These are phyloP conservation scores for Bombus impatiens DNA, from an alignment of 1,140 invertebrate species.

Conservation along the genomic window DNA sequence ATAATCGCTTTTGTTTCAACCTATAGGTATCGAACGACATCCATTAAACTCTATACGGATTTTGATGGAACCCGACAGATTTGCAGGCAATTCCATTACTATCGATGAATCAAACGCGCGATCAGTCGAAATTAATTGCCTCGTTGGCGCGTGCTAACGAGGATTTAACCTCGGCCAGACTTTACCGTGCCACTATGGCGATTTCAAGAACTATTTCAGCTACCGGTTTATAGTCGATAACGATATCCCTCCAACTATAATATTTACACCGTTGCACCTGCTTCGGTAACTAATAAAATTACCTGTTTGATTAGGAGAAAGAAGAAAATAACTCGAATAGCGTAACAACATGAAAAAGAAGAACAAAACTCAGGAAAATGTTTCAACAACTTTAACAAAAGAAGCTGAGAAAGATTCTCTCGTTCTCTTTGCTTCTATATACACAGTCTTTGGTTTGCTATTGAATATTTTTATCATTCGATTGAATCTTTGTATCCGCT, in stretches of 20 bases:
- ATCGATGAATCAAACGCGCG: constrained; percentile 16
- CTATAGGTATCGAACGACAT: neutral
- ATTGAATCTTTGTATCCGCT: no score
- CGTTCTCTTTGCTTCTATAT: no score
- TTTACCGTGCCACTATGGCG: neutral
- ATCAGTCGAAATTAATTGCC: constrained; percentile 37
- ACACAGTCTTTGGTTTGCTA: no score
- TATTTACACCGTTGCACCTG: neutral
- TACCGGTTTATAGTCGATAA: neutral
- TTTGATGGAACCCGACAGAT: constrained; percentile 21
- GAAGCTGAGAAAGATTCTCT: no score
- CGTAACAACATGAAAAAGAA: no score
- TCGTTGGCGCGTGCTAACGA: constrained; percentile 6
- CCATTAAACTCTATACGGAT: constrained; percentile 2
- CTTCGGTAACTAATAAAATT: neutral
- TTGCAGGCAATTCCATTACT: constrained; percentile 37
- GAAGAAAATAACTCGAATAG: no score
- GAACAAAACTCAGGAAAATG: no score
- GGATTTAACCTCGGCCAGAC: neutral
- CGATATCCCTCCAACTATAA: neutral
- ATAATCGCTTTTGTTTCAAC: constrained; percentile 30
- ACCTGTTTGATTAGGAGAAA: no score
- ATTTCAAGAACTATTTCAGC: constrained; percentile 4
- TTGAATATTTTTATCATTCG: no score
- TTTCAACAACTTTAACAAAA: no score